Evolutionary conservation across 2,113 vertebrate genomes (phyloP).

Genomic region (Nesoenas mayeri): DNA sequence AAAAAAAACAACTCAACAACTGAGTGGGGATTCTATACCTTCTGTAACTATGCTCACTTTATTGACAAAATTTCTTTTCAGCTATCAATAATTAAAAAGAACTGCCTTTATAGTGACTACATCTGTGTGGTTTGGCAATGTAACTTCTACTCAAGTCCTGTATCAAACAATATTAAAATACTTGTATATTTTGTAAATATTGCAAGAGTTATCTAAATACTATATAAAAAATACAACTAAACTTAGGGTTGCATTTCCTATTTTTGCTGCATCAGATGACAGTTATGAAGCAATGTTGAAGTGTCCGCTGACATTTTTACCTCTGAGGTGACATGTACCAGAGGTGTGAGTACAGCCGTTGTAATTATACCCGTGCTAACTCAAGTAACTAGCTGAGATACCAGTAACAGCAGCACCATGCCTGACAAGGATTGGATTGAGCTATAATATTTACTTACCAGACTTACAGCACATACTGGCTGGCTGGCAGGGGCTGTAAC

Average conservation of each 20-base stretch:
- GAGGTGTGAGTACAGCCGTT: background rate
- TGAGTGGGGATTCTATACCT: background rate
- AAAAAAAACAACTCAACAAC: background rate
- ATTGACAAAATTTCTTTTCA: background rate
- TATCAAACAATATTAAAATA: background rate
- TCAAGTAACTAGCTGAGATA: background rate
- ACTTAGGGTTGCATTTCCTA: background rate
- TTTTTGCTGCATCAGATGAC: background rate
- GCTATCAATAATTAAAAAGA: background rate
- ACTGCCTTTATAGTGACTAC: background rate
- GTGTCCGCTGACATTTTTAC: background rate
- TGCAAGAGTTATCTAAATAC: background rate
- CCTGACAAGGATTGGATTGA: background rate
- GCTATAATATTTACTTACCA: background rate
- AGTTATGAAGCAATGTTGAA: background rate
- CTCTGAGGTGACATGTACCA: background rate
- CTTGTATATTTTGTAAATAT: background rate
- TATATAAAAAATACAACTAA: background rate
- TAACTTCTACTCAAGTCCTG: background rate
- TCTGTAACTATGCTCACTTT: background rate
- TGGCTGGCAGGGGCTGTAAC: background rate
- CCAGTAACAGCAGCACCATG: background rate
- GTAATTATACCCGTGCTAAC: background rate
- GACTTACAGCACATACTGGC: background rate
- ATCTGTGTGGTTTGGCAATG: background rate